Base-by-base conservation (phyloP, 1,140 invertebrate species). In the Phymastichus coffea region DNA sequence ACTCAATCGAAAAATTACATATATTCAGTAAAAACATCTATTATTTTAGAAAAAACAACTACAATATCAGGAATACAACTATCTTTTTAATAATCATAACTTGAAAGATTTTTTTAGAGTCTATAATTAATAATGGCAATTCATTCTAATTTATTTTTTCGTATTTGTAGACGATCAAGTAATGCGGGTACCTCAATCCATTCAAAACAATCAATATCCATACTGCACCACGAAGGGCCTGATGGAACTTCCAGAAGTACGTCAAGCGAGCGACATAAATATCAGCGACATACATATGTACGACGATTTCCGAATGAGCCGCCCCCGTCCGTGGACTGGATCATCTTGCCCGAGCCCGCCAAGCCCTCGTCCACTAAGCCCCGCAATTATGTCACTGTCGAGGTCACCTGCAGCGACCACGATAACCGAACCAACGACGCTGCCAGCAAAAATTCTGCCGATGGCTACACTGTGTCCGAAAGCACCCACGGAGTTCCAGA, bases 381-480 rank as follows among this genome's bases (percentile, higher is more conserved):
- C 51, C 57, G 2, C 2, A 57, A 46, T 38, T 54, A 53, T 3
- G 48, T 63, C 17, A 63, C 52, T 10, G 53, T 63, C 17, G 54
- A 57, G 20, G 30, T 65, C 37, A 61, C 64, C 30, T 62, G 60
- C 14, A 57, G 58, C 40, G 61, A 66, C 33, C 56, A 61, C 19
- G 52, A 49, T 22, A 37, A 62, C 60, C 10, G 37, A 30, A 15
- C 14, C 43, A 20, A 43, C 35, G 28, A 57, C 15, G 20, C 4
- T 14, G 14, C 28, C 26, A 26, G 26, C 17, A 48, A 61, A 55
- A 20, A 46, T 30, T 56, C 56, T 4, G 9, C 49, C 35, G 52
- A 61, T 37, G 56, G 47, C 40, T 23, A 54, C 57, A n/a, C 61
- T 56, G n/a, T 61, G 17, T 41, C 44, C 12, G 56, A 57, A 37